Conservation (phyloP, 1,140 invertebrate species). For the Scaptomyza hsui region DNA sequence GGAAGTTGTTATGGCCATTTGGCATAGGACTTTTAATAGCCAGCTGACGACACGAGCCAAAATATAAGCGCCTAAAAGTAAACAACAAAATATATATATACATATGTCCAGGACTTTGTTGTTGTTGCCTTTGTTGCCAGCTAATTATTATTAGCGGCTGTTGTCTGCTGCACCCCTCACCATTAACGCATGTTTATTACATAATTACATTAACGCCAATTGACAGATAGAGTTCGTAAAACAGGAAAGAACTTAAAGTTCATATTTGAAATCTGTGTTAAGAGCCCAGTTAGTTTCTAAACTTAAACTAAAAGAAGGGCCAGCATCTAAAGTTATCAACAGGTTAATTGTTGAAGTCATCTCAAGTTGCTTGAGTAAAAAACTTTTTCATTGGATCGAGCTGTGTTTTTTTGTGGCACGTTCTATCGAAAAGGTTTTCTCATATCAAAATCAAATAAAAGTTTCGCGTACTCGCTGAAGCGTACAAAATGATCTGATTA, state of each 20-base stretch:
- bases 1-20: conserved; percentile 80
- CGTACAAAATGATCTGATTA: conserved; percentile 49
- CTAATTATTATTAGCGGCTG: conserved; percentile 78
- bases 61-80: conserved; percentile 32
- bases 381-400: background rate
- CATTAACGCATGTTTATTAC: conserved; percentile 58
- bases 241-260: too few relatives aligned
- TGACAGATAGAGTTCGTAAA: conserved; percentile 42
- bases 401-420: background rate
- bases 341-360: conserved; percentile 23
- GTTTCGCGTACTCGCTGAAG: conserved; percentile 34
- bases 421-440: conserved; percentile 33
- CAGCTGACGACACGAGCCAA: conserved; percentile 33
- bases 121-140: conserved; percentile 23
- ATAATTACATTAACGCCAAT: conserved; percentile 76
- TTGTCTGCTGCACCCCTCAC: conserved; percentile 51
- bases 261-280: too few relatives aligned
- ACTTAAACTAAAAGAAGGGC: too few relatives aligned
- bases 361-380: background rate
- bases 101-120: conserved; percentile 23
- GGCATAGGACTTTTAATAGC: conserved; percentile 59
- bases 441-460: conserved; percentile 41
- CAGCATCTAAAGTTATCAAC: conserved; percentile 17
- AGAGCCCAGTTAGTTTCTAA: too few relatives aligned
- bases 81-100: conserved; percentile 21